Base-by-base conservation (phyloP, 2,888 invertebrate genomes). In the Epinotia brunnichana region DNA sequence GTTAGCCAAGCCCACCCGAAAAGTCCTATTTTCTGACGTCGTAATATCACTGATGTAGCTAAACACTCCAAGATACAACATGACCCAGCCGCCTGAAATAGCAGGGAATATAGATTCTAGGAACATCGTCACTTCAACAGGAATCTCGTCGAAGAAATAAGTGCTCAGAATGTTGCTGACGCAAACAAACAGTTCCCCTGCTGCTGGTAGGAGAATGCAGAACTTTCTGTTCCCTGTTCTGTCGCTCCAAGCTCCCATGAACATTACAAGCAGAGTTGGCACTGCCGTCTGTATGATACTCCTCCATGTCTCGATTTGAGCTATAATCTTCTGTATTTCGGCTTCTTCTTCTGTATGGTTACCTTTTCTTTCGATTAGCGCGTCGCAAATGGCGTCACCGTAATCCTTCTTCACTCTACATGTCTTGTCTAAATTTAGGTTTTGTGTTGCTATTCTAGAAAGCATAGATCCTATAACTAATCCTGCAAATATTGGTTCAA, bases 401-500 rank as follows among this genome's bases (percentile, higher is more conserved):
- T 80, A 89, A 15, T 82, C 76, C 54, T 86, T 73, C 75, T 90
- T 92, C 0, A 91, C 87, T 29, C 91, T 79, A 67, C 92, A 92
- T 0, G 91, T 85, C 82, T 92, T 92, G 62, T 92, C 92, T 76
- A 92, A 80, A 79, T 92, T 92, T 1, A 92, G 77, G 77, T 92
- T 92, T 74, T 92, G 91, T 53, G 90, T 95, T 5, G 97, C 97
- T 74, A 97, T 83, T 76, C 95, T 95, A 1, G 97, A 95, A 39
- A 95, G 80, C 79, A 94, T 94, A 48, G 94, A 93, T 24, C 95
- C 95, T 84, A 95, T 94, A 3, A 96, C 94, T 78, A 96, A 94
- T 61, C 95, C 95, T 0, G 95, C 95, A 59, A 96, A 85, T 89
- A 96, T 95, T 0, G 96, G 96, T 80, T 96, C 96, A 0, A 96